Conservation (phyloP, 2,888 invertebrate genomes). For the Caenorhabditis drosophilae region DNA sequence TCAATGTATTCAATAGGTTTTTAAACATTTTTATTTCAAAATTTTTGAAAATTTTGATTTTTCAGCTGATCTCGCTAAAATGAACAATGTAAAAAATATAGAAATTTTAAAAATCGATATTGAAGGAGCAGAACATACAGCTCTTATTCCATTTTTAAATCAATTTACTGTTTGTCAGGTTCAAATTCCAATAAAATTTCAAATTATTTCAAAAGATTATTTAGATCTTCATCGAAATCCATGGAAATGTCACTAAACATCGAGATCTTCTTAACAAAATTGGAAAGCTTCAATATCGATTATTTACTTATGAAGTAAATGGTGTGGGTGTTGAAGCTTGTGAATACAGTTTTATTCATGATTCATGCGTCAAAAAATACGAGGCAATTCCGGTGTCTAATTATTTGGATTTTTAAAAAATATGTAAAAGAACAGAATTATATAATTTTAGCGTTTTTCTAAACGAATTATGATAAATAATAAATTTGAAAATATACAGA, state of each 20-base stretch:
- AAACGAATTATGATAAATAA: too few relatives aligned
- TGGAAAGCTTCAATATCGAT: slow-evolving; percentile 26
- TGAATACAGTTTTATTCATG: slow-evolving; percentile 47
- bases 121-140: slow-evolving; percentile 25
- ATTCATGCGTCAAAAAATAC: slow-evolving; percentile 32
- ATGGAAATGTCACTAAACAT: slow-evolving; percentile 30
- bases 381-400: slow-evolving; percentile 16
- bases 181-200: slow-evolving; percentile 34
- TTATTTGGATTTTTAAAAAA: slow-evolving; percentile 18
- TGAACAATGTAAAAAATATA: background rate
- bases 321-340: slow-evolving; percentile 35
- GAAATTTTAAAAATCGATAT: slow-evolving; percentile 38
- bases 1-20: slow-evolving; percentile 3
- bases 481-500: too few relatives aligned
- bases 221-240: slow-evolving; percentile 40
- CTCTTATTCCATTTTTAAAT: slow-evolving; percentile 28
- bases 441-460: too few relatives aligned
- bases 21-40: too few relatives aligned
- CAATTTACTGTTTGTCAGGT: slow-evolving; percentile 32
- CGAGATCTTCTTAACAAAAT: slow-evolving; percentile 17
- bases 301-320: slow-evolving; percentile 47
- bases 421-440: too few relatives aligned
- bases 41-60: too few relatives aligned
- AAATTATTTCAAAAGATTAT: too few relatives aligned
- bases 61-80: background rate